A percentile compares a stretch with the other conserved stretches of the same genome.
Conservation (phyloP, 2,797 vertebrate species). For the Ceryle rudis region DNA sequence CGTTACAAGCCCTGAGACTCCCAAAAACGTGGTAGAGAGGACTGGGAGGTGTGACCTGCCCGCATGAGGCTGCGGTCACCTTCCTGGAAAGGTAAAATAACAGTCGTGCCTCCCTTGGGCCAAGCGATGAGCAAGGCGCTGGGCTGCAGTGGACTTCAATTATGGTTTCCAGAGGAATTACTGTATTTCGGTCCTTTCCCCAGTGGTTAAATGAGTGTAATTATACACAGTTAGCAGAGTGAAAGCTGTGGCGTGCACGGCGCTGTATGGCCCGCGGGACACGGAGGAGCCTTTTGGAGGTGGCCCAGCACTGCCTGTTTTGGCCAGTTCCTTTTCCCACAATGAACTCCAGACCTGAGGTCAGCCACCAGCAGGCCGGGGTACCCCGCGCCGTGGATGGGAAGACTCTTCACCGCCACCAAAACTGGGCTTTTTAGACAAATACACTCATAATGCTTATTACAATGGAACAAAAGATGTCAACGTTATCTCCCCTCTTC, state of each 20-base stretch:
- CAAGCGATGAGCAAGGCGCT: not conserved
- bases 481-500: not conserved
- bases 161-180: not conserved
- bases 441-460: rapidly evolving
- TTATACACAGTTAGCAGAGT: rapidly evolving
- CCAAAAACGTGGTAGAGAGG: not conserved
- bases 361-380: rapidly evolving
- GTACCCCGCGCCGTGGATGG: rapidly evolving
- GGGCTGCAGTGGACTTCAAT: not conserved
- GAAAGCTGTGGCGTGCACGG: not conserved
- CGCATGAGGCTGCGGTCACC: rapidly evolving
- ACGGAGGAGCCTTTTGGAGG: rapidly evolving
- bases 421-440: not conserved
- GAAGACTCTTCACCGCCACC: rapidly evolving
- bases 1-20: not conserved
- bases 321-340: not conserved
- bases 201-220: not conserved
- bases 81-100: not conserved
- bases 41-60: not conserved
- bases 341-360: rapidly evolving
- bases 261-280: rapidly evolving
- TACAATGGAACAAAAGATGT: rapidly evolving
- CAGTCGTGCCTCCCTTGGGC: not conserved
- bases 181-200: not conserved
- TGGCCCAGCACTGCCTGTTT: not conserved